Percentiles rank a stretch among this genome's conserved stretches.
Conservation (phyloP, 2,797 vertebrate species). For the Hozukius guyotensis region DNA sequence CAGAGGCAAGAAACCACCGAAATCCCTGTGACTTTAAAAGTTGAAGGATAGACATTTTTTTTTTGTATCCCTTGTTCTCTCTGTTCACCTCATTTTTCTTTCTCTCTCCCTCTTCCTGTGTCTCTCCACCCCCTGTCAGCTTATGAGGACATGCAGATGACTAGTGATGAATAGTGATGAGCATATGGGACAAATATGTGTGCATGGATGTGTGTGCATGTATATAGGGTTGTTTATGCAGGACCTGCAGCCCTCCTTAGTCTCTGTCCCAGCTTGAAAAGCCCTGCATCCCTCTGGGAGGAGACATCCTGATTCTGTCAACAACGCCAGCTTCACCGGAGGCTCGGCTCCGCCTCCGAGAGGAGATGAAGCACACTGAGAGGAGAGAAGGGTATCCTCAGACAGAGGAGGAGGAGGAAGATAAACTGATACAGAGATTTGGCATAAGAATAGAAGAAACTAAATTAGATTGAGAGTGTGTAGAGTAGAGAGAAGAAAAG, state of each 20-base stretch:
- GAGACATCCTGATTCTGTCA: conserved; percentile 77
- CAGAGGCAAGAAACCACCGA: neutral
- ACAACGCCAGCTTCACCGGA: conserved; percentile 43
- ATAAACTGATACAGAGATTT: conserved; percentile 45
- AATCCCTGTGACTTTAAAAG: conserved; percentile 25
- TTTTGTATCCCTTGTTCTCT: neutral
- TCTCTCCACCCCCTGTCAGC: conserved; percentile 45
- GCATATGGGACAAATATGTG: conserved; percentile 66
- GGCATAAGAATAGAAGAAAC: conserved; percentile 31
- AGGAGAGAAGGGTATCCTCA: conserved; percentile 35
- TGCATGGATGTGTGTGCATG: conserved; percentile 16
- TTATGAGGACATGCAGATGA: conserved; percentile 56
- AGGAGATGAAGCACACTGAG: conserved; percentile 20
- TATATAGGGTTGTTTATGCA: conserved; percentile 31
- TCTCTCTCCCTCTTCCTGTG: neutral
- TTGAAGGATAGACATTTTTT: neutral
- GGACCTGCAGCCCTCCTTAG: conserved; percentile 45
- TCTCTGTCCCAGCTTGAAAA: conserved; percentile 45
- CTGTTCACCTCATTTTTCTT: conserved; percentile 16
- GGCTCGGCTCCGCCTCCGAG: conserved; percentile 36
- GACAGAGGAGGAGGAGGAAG: conserved; percentile 16
- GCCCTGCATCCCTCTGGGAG: conserved; percentile 60
- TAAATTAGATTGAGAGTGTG: conserved; percentile 16
- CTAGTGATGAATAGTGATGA: conserved; percentile 73
- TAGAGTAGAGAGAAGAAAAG: neutral